Evolutionary conservation across 2,797 vertebrate species (phyloP).

Genomic region (Epinephelus coioides): DNA sequence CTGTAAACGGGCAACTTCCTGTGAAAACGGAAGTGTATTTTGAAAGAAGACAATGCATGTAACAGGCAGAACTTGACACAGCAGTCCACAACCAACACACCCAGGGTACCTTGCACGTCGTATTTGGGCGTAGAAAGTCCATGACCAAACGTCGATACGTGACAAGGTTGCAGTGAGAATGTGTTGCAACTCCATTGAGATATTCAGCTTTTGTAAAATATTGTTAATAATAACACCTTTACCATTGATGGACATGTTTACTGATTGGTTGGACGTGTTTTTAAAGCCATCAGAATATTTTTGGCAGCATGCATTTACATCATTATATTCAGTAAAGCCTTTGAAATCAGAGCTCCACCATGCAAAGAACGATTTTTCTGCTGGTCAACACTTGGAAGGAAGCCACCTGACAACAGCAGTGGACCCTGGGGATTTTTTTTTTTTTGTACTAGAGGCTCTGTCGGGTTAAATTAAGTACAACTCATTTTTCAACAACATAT

Average conservation of each 20-base stretch:
- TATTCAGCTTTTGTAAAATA: not conserved
- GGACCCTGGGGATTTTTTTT: not conserved
- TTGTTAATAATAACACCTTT: not conserved
- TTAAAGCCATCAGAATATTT: not conserved
- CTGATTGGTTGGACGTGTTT: not conserved
- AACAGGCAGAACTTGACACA: too few species aligned
- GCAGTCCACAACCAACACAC: too few species aligned
- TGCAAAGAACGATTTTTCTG: not conserved
- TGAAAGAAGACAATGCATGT: too few species aligned
- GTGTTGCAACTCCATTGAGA: too few species aligned
- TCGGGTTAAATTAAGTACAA: not conserved
- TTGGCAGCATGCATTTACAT: not conserved
- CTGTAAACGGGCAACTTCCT: too few species aligned
- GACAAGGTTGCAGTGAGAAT: too few species aligned
- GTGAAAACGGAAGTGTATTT: too few species aligned
- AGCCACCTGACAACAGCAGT: not conserved
- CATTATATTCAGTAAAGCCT: not conserved
- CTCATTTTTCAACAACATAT: not conserved
- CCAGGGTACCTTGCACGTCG: too few species aligned
- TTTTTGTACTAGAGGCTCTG: not conserved
- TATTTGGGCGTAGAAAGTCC: too few species aligned
- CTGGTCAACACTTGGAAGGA: not conserved
- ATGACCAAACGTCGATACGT: too few species aligned
- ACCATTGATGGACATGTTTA: not conserved
- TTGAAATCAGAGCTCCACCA: not conserved